Base-by-base conservation (phyloP, 2,888 invertebrate species). In the Acleris holmiana region DNA sequence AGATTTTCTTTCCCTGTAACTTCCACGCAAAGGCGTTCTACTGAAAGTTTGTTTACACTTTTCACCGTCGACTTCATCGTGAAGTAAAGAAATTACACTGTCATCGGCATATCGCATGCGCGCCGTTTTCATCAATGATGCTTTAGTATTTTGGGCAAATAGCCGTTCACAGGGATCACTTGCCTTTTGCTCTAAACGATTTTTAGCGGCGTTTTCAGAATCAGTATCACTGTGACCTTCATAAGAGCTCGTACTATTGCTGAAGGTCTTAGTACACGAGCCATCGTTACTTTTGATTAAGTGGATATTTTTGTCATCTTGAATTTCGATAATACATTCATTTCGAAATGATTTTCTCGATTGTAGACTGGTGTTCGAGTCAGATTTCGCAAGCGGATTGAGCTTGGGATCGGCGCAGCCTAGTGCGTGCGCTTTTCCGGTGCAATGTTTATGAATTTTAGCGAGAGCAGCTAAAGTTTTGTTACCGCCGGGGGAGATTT, bases 371-470 rank as follows among this genome's bases (percentile, higher is more conserved):
- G 85, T 82, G 76, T 86, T 92, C 4, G 93, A 92, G 70, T 91
- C 93, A 1, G 91, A 91, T 79, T 90, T 93, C 15, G 85, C 82
- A 15, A 93, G 83, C 55, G 85, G 83, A 72, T 89, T 85, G 62
- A 88, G 86, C 71, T 88, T 86, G 57, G 92, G 87, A 72, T 95
- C 94, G 4, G 87, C 85, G 74, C 95, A 94, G 55, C 96, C 96
- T 72, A 95, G 94, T 13, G 96, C 96, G 79, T 97, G 97, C 0
- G 95, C 94, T 76, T 95, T 95, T 35, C 97, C 97, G 40, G 94
- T 95, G 82, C 97, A 97, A 60, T 95, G 95, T 75, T 94, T 94
- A 81, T 96, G 96, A 67, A 94, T 93, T 77, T 94, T 93, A 72
- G 93, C 93, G 68, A 93, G 83, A 57, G 93, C 93, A 64, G 92